Conservation (phyloP, 2,113 vertebrate genomes). For the Eurypyga helias region DNA sequence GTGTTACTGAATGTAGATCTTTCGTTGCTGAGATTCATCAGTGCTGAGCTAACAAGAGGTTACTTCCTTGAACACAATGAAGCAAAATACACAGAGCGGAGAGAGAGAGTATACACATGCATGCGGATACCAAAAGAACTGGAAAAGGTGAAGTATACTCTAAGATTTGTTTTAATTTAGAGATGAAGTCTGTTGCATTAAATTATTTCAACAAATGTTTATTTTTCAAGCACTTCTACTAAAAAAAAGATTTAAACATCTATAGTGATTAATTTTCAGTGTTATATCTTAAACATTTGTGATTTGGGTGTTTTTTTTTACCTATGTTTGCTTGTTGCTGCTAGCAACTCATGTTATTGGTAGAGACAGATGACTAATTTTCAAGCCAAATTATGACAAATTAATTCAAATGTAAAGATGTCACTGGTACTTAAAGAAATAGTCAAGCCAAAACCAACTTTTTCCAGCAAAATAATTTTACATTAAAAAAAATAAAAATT, state of each 20-base stretch:
- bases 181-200: not conserved
- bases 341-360: not conserved
- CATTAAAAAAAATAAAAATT: too few relatives aligned
- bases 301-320: rapidly evolving
- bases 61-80: slow-evolving; percentile 99
- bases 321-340: not conserved
- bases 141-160: slow-evolving; percentile 86
- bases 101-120: slow-evolving; percentile 95
- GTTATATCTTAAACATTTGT: not conserved
- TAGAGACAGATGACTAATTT: not conserved
- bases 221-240: not conserved
- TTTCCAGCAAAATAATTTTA: not conserved
- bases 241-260: not conserved
- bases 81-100: slow-evolving; percentile 94
- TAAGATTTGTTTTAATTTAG: not conserved
- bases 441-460: not conserved
- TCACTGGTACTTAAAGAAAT: not conserved
- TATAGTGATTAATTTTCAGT: not conserved
- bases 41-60: slow-evolving; percentile 92
- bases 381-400: not conserved
- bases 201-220: not conserved
- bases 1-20: slow-evolving; percentile 82
- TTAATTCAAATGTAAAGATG: not conserved
- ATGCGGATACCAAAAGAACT: slow-evolving; percentile 96
- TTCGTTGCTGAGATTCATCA: slow-evolving; percentile 91